phyloP scores from a whole-genome alignment of 2,797 vertebrate genomes.

The Sciurus vulgaris region DNA sequence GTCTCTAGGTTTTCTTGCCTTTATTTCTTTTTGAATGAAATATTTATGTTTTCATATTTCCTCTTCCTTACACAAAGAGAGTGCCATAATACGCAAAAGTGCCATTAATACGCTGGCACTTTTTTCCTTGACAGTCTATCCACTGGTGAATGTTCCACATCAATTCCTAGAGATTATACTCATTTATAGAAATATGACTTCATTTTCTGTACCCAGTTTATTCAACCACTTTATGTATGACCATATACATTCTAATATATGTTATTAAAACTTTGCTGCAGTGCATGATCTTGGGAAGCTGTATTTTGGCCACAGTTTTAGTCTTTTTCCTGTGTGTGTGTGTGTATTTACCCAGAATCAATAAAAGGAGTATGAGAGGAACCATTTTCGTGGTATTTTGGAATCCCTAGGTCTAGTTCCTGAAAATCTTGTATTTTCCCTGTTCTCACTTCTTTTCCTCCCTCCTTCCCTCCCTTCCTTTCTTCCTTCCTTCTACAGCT shows the following conservation, averaged over 20 bases:
- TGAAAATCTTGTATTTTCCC: neutral
- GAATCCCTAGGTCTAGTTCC: neutral
- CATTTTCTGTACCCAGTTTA: neutral
- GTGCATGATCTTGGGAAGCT: neutral
- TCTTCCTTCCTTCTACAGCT: no score
- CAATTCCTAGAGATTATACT: neutral
- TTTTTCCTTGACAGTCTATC: neutral
- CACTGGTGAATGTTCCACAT: neutral
- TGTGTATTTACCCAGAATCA: no score
- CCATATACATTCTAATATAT: neutral
- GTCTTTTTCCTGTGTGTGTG: neutral
- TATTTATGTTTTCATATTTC: neutral
- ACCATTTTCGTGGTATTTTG: neutral
- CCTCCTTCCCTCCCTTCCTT: neutral
- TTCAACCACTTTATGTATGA: neutral
- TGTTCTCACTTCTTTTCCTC: neutral
- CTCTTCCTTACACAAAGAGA: neutral
- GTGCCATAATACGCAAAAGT: no score
- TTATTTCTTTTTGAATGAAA: constrained; percentile 2
- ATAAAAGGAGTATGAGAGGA: neutral
- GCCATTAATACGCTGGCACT: neutral
- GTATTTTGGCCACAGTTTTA: neutral
- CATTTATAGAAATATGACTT: neutral
- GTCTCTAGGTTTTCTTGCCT: neutral
- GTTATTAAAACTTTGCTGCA: neutral